Evolutionary conservation across 2,797 vertebrate genomes (phyloP).

Genomic region (Avahi laniger): DNA sequence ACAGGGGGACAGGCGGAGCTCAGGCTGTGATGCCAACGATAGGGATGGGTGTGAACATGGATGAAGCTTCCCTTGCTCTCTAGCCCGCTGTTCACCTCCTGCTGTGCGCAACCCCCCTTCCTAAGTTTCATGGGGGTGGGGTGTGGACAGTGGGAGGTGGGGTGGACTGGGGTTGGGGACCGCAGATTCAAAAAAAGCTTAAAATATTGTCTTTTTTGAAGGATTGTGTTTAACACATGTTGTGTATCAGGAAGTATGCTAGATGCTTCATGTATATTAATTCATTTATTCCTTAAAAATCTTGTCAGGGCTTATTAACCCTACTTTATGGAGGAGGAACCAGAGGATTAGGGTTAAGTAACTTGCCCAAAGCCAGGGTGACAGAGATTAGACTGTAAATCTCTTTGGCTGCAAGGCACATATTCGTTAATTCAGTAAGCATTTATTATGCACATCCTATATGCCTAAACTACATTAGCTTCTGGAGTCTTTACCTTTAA

Average conservation of each 20-base stretch:
- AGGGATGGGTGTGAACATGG: too few relatives aligned
- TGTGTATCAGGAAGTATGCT: not conserved
- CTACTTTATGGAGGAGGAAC: conserved; percentile 33
- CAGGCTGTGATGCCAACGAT: too few relatives aligned
- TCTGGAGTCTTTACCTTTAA: not conserved
- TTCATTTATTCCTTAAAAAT: conserved; percentile 32
- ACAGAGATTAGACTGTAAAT: conserved; percentile 11
- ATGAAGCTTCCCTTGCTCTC: too few relatives aligned
- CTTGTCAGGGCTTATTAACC: conserved; percentile 37
- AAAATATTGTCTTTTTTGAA: conserved; percentile 11
- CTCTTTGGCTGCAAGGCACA: not conserved
- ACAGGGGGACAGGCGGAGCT: too few relatives aligned
- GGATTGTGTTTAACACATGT: not conserved
- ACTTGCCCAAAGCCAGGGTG: conserved; percentile 3
- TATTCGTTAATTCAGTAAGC: conserved; percentile 35
- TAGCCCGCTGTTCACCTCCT: too few relatives aligned
- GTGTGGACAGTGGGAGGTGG: too few relatives aligned
- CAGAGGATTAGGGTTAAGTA: conserved; percentile 31
- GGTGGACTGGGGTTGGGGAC: too few relatives aligned
- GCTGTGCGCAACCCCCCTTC: too few relatives aligned
- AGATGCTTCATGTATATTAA: not conserved
- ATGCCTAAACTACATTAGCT: not conserved
- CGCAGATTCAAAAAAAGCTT: not conserved
- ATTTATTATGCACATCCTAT: not conserved
- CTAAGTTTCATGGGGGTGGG: too few relatives aligned